Evolutionary conservation across 1,140 invertebrate species (phyloP).

Genomic region (Drosophila sp.): DNA sequence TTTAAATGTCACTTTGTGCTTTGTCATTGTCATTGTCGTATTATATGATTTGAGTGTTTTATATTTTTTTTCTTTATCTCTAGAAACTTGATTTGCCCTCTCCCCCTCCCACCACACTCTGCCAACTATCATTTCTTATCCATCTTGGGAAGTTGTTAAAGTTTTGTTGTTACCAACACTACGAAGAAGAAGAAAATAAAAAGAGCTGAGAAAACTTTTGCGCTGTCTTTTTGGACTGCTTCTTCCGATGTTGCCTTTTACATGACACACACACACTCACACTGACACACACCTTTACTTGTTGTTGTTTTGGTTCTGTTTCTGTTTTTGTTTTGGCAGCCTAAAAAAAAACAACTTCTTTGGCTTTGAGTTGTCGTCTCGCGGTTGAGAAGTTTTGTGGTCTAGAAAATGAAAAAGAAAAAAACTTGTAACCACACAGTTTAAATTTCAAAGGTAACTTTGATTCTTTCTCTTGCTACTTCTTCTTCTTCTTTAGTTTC

Average conservation of each 20-base stretch:
- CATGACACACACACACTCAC: conserved; percentile 29
- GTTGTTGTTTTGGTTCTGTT: conserved; percentile 54
- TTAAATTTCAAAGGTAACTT: conserved; percentile 77
- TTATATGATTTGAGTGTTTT: conserved; percentile 57
- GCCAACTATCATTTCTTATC: conserved; percentile 39
- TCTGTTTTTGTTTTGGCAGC: conserved; percentile 62
- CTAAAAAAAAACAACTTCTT: conserved; percentile 37
- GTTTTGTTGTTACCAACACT: conserved; percentile 47
- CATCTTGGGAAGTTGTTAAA: conserved; percentile 75
- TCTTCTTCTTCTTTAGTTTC: conserved; percentile 12
- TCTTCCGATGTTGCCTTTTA: conserved; percentile 73
- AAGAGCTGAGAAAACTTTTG: conserved; percentile 69
- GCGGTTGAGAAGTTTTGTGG: conserved; percentile 61
- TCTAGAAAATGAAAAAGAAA: conserved; percentile 61
- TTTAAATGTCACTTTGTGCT: conserved; percentile 66
- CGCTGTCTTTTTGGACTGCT: conserved; percentile 60
- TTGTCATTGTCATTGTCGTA: conserved; percentile 63
- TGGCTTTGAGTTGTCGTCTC: conserved; percentile 32
- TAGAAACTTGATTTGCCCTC: conserved; percentile 65
- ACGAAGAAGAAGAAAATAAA: conserved; percentile 33
- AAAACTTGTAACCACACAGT: conserved; percentile 75
- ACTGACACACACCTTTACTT: conserved; percentile 61
- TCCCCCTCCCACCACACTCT: conserved; percentile 17
- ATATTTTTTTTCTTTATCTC: conserved; percentile 33
- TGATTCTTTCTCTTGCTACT: conserved; percentile 41